Conservation (phyloP, 2,888 invertebrate species). For the Protophormia terraenovae region DNA sequence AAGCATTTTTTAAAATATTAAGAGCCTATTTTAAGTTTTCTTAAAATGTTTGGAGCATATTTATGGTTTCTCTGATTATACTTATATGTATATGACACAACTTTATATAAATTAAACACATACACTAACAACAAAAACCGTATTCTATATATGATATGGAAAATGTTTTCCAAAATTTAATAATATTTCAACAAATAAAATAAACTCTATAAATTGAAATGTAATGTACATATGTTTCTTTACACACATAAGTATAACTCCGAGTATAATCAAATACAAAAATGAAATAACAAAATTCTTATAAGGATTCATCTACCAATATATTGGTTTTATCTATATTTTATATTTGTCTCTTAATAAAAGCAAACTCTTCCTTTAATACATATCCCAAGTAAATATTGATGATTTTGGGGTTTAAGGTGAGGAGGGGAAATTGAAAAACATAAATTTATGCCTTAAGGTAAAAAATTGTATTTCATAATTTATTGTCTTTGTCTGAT, state of each 20-base stretch:
- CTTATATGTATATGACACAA: too few species aligned
- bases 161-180: slow-evolving; percentile 51
- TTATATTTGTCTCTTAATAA: background rate
- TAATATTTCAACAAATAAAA: slow-evolving; percentile 46
- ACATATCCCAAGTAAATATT: slow-evolving; percentile 10
- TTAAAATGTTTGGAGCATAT: too few species aligned
- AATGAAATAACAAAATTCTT: background rate
- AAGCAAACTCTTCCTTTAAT: slow-evolving; percentile 3
- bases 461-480: slow-evolving; percentile 50
- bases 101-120: too few species aligned
- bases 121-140: too few species aligned
- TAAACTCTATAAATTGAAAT: slow-evolving; percentile 42
- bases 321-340: slow-evolving; percentile 14
- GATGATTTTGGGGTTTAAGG: background rate
- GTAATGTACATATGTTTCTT: background rate
- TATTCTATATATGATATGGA: too few species aligned
- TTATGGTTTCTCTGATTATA: too few species aligned
- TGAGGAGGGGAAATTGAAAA: slow-evolving; percentile 1
- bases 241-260: background rate
- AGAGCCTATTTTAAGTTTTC: too few species aligned
- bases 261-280: background rate
- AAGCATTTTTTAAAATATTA: too few species aligned
- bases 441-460: slow-evolving; percentile 48
- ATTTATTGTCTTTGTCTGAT: slow-evolving; percentile 61
- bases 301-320: background rate